phyloP scores from a whole-genome alignment of 2,888 invertebrate species.

The Acholoe squamosa region DNA sequence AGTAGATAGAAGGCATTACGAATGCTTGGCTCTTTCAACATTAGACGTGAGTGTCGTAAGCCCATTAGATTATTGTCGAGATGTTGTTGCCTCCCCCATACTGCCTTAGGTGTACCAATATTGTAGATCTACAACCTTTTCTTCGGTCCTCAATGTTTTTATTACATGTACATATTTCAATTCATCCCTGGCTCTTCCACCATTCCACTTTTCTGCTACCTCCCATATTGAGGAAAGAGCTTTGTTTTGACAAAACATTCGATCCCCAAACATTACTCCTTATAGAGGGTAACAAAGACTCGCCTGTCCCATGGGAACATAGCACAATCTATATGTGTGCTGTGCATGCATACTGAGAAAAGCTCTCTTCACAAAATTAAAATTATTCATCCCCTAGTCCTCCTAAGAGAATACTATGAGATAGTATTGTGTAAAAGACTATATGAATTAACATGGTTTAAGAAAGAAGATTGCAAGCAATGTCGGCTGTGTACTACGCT shows the following conservation, averaged over 20 bases:
- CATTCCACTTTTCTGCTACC: slow-evolving; percentile 19
- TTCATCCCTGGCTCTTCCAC: not conserved
- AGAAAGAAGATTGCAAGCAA: not conserved
- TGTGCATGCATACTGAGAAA: not conserved
- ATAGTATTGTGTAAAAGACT: too few species aligned
- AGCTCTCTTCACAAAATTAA: not conserved
- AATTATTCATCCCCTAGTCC: not conserved
- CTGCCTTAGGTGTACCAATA: not conserved
- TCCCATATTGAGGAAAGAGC: not conserved
- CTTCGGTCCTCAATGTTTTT: not conserved
- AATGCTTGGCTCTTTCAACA: not conserved
- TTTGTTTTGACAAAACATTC: not conserved
- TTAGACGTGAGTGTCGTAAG: slow-evolving; percentile 2
- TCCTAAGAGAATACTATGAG: not conserved
- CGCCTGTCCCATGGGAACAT: not conserved
- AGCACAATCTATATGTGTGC: not conserved
- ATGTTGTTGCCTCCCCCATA: slow-evolving; percentile 11
- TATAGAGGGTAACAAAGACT: not conserved
- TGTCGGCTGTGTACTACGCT: not conserved
- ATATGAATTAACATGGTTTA: too few species aligned
- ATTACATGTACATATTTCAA: slow-evolving; percentile 16
- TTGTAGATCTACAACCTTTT: not conserved
- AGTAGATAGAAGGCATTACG: slow-evolving; percentile 2
- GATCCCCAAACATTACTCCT: not conserved
- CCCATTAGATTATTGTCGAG: not conserved